Evolutionary conservation across 1,140 invertebrate genomes (phyloP), one percentile per base, ranked within the genome.

Genomic region (Listronotus oregonensis): DNA sequence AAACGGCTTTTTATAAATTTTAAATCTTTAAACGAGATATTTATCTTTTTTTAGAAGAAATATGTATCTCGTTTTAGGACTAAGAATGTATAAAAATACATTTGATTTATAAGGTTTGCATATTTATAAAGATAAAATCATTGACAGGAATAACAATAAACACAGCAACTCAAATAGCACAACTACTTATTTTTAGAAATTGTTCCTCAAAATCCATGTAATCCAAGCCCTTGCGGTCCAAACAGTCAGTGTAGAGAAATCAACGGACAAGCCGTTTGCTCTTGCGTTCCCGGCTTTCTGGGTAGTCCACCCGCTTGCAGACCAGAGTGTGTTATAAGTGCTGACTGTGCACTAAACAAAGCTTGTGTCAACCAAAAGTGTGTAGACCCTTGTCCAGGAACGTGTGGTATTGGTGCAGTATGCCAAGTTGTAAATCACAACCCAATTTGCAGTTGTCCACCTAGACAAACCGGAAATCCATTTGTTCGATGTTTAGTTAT

Each of bases 161-260:
- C 2, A 42, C 6, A 3, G 1, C 14, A 42, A 42, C 7, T 49
- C 14, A 49, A 0, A 49, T 69, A 27, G 60, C 64, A 66, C 66
- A 18, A 64, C 9, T 39, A 21, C 54, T 44, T 60, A 54, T 47
- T 71, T 70, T 55, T 78, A 71, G 82, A 81, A 72, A 77, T 67
- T 60, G 51, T 77, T 10, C 67, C 73, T 58, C 67, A 72, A 59
- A 84, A 86, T 72, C 87, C 87, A 8, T 90, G 88, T 69, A 77
- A 80, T 67, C 87, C 87, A 7, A 85, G 84, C 18, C 87, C 87
- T 1, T 89, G 87, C 77, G 87, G 87, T 18, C 85, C 85, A 39
- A 90, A 92, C 76, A 90, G 88, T 63, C 80, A 88, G 67, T 93
- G 90, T 71, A 81, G 85, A 68, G 85, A 88, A 75, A 80, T 84